A percentile compares a stretch with the other conserved stretches of the same genome.
Evolutionary conservation across 2,113 vertebrate species (phyloP).

Genomic region (Balaenoptera acutorostrata): DNA sequence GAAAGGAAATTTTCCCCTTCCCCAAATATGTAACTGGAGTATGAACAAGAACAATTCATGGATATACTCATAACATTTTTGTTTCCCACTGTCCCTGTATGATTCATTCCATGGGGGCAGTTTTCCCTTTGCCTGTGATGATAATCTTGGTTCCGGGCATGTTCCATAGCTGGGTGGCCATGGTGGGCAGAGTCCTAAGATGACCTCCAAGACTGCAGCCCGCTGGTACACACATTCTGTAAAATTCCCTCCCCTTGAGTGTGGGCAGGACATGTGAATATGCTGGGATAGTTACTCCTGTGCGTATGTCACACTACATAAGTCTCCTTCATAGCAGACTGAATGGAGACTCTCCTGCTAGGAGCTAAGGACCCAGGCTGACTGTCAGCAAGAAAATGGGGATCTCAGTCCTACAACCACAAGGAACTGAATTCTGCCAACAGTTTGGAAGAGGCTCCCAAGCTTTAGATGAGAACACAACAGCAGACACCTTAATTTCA

Average conservation of each 20-base stretch:
- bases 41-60: constrained; percentile 23
- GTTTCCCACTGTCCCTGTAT: not conserved
- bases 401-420: not conserved
- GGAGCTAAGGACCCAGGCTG: not conserved
- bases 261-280: not conserved
- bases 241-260: not conserved
- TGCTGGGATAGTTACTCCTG: not conserved
- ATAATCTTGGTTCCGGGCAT: not conserved
- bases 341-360: not conserved
- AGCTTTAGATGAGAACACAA: not conserved
- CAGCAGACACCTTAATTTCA: not conserved
- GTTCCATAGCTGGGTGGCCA: not conserved
- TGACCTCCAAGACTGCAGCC: not conserved
- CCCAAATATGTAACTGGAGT: not conserved
- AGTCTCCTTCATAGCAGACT: not conserved
- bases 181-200: not conserved
- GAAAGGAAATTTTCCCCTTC: not conserved
- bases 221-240: not conserved
- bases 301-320: not conserved
- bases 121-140: not conserved
- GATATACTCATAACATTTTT: not conserved
- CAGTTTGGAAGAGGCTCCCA: not conserved
- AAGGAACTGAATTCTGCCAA: not conserved
- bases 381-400: not conserved
- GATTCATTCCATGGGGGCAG: not conserved